Conservation (phyloP, 1,140 invertebrate species). For the Megathymus violae region DNA sequence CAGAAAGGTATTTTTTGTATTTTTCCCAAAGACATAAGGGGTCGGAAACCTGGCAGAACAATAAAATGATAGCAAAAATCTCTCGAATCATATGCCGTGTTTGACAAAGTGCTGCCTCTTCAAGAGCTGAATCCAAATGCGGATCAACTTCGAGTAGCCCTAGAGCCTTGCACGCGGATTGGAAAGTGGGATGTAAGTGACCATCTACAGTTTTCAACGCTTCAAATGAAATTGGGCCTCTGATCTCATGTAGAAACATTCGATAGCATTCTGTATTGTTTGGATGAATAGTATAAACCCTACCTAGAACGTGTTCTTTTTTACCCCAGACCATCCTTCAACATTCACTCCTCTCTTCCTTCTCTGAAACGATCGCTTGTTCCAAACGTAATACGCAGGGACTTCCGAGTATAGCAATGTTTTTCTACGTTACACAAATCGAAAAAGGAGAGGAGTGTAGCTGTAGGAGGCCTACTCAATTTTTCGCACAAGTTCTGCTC, state of each 20-base stretch:
- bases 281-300: constrained; percentile 60
- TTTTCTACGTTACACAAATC: constrained; percentile 46
- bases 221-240: constrained; percentile 69
- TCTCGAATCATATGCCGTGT: constrained; percentile 18
- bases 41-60: constrained; percentile 13
- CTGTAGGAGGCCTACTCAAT: no score
- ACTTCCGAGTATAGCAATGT: constrained; percentile 35
- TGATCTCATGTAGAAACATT: constrained; percentile 65
- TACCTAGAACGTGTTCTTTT: constrained; percentile 53
- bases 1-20: constrained; percentile 17
- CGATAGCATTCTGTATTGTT: constrained; percentile 58
- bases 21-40: constrained; percentile 22
- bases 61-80: constrained; percentile 24
- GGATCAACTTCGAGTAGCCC: constrained; percentile 39
- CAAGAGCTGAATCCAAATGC: constrained; percentile 26
- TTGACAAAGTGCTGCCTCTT: constrained; percentile 15
- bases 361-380: constrained; percentile 32
- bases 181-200: constrained; percentile 58
- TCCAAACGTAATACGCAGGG: constrained; percentile 32
- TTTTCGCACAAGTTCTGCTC: no score
- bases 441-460: no score
- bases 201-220: constrained; percentile 67
- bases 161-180: constrained; percentile 64
- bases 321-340: constrained; percentile 49
- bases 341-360: constrained; percentile 44